Percentiles rank a stretch among this genome's conserved stretches.
Evolutionary conservation across 2,888 invertebrate genomes (phyloP).

Genomic region (Spicauda simplicius): DNA sequence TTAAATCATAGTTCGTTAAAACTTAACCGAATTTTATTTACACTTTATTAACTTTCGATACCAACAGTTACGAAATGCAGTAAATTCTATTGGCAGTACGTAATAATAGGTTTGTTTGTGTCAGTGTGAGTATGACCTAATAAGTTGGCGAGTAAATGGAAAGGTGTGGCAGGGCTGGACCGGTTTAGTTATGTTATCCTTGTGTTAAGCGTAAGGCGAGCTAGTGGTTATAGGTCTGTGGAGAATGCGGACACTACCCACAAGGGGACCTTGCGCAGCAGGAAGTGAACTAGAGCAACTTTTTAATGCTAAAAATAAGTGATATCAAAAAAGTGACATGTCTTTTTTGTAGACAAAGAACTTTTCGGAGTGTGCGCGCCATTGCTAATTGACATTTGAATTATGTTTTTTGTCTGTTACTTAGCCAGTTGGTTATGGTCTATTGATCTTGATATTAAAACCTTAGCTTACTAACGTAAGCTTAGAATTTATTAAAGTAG

Average conservation of each 20-base stretch:
- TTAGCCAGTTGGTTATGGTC: neutral
- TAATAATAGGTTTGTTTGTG: constrained; percentile 26
- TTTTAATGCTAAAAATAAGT: constrained; percentile 46
- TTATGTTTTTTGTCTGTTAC: neutral
- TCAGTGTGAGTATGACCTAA: constrained; percentile 31
- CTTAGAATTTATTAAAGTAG: neutral
- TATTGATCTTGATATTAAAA: neutral
- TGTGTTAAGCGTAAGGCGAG: constrained; percentile 76
- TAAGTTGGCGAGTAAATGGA: constrained; percentile 64
- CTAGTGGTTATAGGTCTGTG: constrained; percentile 67
- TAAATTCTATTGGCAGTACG: constrained; percentile 15
- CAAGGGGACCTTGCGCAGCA: constrained; percentile 62
- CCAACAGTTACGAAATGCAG: constrained; percentile 32
- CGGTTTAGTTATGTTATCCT: constrained; percentile 71
- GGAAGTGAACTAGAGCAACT: constrained; percentile 72
- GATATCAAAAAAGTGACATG: constrained; percentile 26
- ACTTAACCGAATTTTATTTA: constrained; percentile 29
- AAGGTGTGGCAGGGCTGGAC: constrained; percentile 72
- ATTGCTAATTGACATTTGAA: neutral
- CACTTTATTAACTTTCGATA: constrained; percentile 25
- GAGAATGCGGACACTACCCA: constrained; percentile 81
- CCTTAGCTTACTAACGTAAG: neutral
- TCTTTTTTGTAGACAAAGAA: constrained; percentile 1
- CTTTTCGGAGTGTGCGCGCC: neutral
- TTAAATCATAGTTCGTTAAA: constrained; percentile 25